Percentiles rank a stretch among this genome's conserved stretches.
Conservation (phyloP, 2,888 invertebrate genomes). For the Pollenia griseotomentosa region DNA sequence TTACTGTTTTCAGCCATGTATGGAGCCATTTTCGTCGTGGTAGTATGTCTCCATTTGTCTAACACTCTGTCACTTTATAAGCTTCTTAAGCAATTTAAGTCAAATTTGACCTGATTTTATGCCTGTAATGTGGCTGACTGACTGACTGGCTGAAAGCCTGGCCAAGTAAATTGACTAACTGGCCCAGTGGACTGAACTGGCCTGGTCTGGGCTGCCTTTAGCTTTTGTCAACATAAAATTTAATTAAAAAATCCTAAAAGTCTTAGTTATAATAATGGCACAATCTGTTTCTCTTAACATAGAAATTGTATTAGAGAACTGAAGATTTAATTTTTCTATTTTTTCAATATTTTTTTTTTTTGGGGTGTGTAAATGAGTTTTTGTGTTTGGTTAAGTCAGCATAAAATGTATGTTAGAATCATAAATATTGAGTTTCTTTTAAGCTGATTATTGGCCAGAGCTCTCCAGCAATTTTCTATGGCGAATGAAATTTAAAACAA, state of each 20-base stretch:
- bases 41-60: slow-evolving; percentile 61
- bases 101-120: slow-evolving; percentile 72
- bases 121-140: slow-evolving; percentile 35
- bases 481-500: not conserved
- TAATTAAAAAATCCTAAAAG: slow-evolving; percentile 62
- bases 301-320: slow-evolving; percentile 19
- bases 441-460: slow-evolving; percentile 51
- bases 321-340: slow-evolving; percentile 14
- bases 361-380: slow-evolving; percentile 33
- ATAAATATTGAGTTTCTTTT: slow-evolving; percentile 57
- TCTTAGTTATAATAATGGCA: slow-evolving; percentile 5
- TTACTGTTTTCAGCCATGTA: slow-evolving; percentile 14
- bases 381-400: slow-evolving; percentile 24
- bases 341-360: not conserved
- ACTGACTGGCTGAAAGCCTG: not conserved
- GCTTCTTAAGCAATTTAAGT: slow-evolving; percentile 69
- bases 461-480: not conserved
- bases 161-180: not conserved
- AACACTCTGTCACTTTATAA: slow-evolving; percentile 63
- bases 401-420: slow-evolving; percentile 49
- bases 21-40: not conserved
- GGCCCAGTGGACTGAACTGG: not conserved
- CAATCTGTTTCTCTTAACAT: not conserved
- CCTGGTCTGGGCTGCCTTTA: slow-evolving; percentile 31
- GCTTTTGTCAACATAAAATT: slow-evolving; percentile 65